A percentile compares a stretch with the other conserved stretches of the same genome.
phyloP scores from a whole-genome alignment of 1,140 invertebrate species.

The Zaprionus nigranus region DNA sequence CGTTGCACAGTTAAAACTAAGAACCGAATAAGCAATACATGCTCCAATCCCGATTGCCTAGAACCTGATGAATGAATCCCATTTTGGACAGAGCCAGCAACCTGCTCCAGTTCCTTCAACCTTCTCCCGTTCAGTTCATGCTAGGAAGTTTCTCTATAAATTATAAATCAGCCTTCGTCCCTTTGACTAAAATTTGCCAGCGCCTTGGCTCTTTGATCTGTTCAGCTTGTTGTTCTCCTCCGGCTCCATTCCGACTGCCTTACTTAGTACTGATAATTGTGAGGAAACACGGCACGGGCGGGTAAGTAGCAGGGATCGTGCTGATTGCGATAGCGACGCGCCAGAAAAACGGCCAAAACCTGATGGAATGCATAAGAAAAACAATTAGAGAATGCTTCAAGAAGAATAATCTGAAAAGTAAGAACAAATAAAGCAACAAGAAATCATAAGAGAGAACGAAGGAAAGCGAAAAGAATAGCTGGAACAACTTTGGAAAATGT shows the following conservation, averaged over 20 bases:
- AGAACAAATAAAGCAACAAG: background rate
- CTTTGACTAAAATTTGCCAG: conserved; percentile 70
- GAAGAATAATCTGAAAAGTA: background rate
- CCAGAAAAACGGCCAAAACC: conserved; percentile 91
- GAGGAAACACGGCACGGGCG: conserved; percentile 89
- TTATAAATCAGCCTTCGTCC: conserved; percentile 79
- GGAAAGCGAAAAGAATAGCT: conserved; percentile 9
- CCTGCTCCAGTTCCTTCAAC: conserved; percentile 12
- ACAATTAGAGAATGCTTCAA: background rate
- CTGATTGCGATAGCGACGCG: conserved; percentile 90
- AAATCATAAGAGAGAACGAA: background rate
- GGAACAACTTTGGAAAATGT: conserved; percentile 14
- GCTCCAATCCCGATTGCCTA: conserved; percentile 2
- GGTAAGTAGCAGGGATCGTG: conserved; percentile 89
- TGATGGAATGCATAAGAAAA: conserved; percentile 71
- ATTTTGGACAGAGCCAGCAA: background rate
- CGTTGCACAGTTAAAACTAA: conserved; percentile 51
- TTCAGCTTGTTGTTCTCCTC: background rate
- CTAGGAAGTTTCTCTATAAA: conserved; percentile 61
- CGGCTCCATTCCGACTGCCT: conserved; percentile 24
- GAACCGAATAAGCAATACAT: conserved; percentile 46
- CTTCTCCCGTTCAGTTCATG: conserved; percentile 49
- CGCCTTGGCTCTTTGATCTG: conserved; percentile 29
- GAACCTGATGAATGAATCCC: background rate
- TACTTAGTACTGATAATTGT: conserved; percentile 84